A percentile compares a stretch with the other conserved stretches of the same genome.
These are phyloP conservation scores for Lamellibrachia luymesi DNA, from an alignment of 1,140 invertebrate species.

Conservation along the genomic window DNA sequence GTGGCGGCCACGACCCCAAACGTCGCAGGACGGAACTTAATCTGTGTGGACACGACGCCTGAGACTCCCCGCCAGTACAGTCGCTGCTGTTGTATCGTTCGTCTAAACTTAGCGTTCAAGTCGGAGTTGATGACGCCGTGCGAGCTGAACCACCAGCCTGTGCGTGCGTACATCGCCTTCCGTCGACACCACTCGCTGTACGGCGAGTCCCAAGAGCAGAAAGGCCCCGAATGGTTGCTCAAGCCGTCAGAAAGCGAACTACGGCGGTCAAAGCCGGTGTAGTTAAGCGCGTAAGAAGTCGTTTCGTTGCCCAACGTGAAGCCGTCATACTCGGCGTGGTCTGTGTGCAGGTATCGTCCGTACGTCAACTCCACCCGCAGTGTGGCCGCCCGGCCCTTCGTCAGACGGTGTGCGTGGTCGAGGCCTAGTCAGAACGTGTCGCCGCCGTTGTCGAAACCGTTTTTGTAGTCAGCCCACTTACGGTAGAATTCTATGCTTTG, in stretches of 20 bases:
- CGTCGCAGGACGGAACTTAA: too few relatives aligned
- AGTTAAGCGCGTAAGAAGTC: not conserved
- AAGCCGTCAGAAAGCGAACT: not conserved
- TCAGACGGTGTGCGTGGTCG: conserved; percentile 1
- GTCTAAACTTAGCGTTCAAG: too few relatives aligned
- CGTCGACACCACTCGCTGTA: not conserved
- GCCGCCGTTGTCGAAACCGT: conserved; percentile 8
- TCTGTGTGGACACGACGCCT: too few relatives aligned
- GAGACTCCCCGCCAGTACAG: too few relatives aligned
- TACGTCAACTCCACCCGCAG: not conserved
- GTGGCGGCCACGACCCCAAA: too few relatives aligned
- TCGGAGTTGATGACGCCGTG: too few relatives aligned
- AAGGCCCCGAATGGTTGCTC: not conserved
- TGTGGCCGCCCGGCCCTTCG: not conserved
- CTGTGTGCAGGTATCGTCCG: not conserved
- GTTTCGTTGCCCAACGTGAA: not conserved
- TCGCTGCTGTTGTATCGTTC: too few relatives aligned
- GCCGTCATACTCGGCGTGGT: not conserved
- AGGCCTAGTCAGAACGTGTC: conserved; percentile 14
- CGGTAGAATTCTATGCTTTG: conserved; percentile 10
- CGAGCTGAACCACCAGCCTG: too few relatives aligned
- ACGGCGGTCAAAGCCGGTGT: not conserved
- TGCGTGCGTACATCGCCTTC: too few relatives aligned
- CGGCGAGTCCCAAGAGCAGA: not conserved
- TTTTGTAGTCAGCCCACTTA: conserved; percentile 19